Percentiles rank a stretch among this genome's conserved stretches.
Conservation (phyloP, 2,888 invertebrate genomes). For the Oscheius myriophilus region DNA sequence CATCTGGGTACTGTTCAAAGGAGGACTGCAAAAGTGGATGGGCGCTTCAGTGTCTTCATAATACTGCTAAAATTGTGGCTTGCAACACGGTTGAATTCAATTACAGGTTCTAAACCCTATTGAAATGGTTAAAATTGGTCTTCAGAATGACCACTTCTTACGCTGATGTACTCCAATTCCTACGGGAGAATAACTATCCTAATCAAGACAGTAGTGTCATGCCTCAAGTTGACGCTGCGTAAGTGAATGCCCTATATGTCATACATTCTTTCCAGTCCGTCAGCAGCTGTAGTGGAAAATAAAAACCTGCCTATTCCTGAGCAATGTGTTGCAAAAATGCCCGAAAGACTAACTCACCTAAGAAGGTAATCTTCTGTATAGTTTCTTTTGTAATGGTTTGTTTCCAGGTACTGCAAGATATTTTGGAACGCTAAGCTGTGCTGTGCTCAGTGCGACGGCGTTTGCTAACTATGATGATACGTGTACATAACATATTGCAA, state of each 20-base stretch:
- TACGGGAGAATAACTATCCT: slow-evolving; percentile 65
- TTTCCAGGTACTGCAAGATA: slow-evolving; percentile 64
- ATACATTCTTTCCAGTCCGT: slow-evolving; percentile 18
- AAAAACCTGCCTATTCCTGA: slow-evolving; percentile 30
- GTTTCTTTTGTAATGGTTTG: not conserved
- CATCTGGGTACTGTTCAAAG: slow-evolving; percentile 62
- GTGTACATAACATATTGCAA: slow-evolving; percentile 15
- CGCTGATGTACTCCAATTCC: slow-evolving; percentile 60
- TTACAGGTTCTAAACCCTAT: slow-evolving; percentile 39
- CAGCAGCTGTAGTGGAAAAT: slow-evolving; percentile 13
- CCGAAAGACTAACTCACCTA: slow-evolving; percentile 62
- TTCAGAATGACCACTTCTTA: slow-evolving; percentile 66
- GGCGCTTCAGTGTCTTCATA: slow-evolving; percentile 69
- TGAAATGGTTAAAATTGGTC: slow-evolving; percentile 6
- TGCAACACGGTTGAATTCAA: slow-evolving; percentile 69
- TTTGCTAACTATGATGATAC: slow-evolving; percentile 51
- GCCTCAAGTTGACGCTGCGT: slow-evolving; percentile 17
- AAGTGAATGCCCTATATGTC: not conserved
- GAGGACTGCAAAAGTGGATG: slow-evolving; percentile 70
- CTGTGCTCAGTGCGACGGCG: slow-evolving; percentile 65
- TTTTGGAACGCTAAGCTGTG: slow-evolving; percentile 70
- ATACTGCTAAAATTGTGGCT: slow-evolving; percentile 66
- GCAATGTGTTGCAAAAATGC: slow-evolving; percentile 59
- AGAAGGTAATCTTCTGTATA: slow-evolving; percentile 39
- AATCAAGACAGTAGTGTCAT: slow-evolving; percentile 56